Conservation (phyloP, 92 coral and sea anemone species). For the Palythoa grandis region DNA sequence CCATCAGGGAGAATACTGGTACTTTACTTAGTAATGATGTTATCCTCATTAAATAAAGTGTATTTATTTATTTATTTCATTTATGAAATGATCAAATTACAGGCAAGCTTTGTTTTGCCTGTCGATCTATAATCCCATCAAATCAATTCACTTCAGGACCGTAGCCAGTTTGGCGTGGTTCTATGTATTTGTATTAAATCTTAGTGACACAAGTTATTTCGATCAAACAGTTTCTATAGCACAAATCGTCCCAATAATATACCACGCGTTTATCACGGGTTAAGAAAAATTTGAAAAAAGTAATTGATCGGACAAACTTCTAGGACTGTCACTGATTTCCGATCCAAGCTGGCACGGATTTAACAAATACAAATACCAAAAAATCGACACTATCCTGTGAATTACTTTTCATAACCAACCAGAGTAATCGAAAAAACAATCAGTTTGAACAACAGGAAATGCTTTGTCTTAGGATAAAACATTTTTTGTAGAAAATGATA, state of each 20-base stretch:
- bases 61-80: too few species aligned
- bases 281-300: not conserved
- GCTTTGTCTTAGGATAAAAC: not conserved
- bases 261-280: not conserved
- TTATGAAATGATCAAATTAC: not conserved
- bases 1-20: too few species aligned
- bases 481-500: not conserved
- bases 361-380: not conserved
- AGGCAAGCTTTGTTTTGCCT: not conserved
- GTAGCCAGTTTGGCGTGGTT: slow-evolving; percentile 1
- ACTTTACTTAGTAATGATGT: too few species aligned
- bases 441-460: not conserved
- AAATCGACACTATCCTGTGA: not conserved
- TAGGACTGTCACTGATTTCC: not conserved
- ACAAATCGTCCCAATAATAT: not conserved
- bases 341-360: not conserved
- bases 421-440: not conserved
- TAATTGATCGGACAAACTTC: not conserved
- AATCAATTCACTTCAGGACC: not conserved
- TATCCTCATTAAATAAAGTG: too few species aligned
- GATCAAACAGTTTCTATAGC: too few species aligned
- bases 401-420: not conserved
- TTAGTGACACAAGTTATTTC: not conserved
- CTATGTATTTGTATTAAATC: not conserved
- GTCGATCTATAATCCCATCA: not conserved